These are phyloP conservation scores for Apodemia hepburni DNA, from an alignment of 2,888 invertebrate species.

Conservation along the genomic window DNA sequence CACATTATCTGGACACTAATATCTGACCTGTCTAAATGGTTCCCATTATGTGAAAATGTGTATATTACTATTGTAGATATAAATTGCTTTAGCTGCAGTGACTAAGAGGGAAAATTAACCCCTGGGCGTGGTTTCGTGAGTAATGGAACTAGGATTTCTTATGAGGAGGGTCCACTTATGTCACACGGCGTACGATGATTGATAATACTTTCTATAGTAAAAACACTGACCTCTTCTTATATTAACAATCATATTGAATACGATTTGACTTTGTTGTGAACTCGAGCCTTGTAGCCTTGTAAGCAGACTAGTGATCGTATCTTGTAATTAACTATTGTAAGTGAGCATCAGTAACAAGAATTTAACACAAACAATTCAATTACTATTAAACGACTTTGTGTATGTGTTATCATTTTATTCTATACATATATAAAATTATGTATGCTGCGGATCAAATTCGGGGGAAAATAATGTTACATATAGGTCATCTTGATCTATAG, in stretches of 20 bases:
- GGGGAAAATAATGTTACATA: too few relatives aligned
- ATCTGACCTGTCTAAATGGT: conserved; percentile 41
- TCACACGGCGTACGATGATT: conserved; percentile 73
- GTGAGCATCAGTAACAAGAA: too few relatives aligned
- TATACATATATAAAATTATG: too few relatives aligned
- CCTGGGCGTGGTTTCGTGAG: conserved; percentile 68
- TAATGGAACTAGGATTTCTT: conserved; percentile 74
- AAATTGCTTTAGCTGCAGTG: conserved; percentile 25
- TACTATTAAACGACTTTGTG: too few relatives aligned
- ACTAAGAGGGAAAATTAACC: conserved; percentile 55
- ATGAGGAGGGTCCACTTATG: conserved; percentile 78
- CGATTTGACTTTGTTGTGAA: conserved; percentile 22
- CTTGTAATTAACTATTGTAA: too few relatives aligned
- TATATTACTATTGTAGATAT: not conserved
- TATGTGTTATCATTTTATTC: too few relatives aligned
- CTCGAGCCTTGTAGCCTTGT: too few relatives aligned
- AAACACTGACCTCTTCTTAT: conserved; percentile 64
- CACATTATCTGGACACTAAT: too few relatives aligned
- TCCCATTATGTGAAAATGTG: conserved; percentile 32
- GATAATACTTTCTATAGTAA: conserved; percentile 67
- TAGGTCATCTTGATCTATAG: too few relatives aligned
- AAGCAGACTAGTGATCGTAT: too few relatives aligned
- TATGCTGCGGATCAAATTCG: too few relatives aligned
- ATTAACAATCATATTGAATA: conserved; percentile 34
- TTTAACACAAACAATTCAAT: too few relatives aligned